Conservation (phyloP, 2,113 vertebrate genomes). For the Oreochromis tanganicae region DNA sequence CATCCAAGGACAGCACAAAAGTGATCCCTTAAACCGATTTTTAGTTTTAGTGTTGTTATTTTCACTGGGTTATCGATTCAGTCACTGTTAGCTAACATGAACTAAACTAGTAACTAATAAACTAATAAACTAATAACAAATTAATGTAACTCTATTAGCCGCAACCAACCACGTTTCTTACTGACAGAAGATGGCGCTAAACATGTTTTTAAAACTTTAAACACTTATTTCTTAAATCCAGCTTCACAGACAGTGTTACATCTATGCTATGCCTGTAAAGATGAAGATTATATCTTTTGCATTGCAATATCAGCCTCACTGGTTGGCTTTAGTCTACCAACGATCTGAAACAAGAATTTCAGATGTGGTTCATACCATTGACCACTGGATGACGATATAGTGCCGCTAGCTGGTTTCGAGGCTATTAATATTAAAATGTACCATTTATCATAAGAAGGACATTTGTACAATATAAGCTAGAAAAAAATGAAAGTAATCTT, state of each 20-base stretch:
- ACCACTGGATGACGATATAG: constrained; percentile 46
- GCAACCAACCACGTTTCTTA: background rate
- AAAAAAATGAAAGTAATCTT: background rate
- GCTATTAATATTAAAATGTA: background rate
- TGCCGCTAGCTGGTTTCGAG: background rate
- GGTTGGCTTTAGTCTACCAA: background rate
- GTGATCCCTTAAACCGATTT: no score
- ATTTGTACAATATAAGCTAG: background rate
- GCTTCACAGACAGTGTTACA: background rate
- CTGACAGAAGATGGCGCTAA: background rate
- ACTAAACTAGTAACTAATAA: no score
- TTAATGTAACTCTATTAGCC: no score
- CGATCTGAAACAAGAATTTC: background rate
- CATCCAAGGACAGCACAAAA: no score
- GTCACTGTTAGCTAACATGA: no score
- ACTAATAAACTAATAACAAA: no score
- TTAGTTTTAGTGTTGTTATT: no score
- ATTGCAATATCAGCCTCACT: background rate
- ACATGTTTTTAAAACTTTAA: background rate
- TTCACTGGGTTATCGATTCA: no score
- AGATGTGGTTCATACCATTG: background rate
- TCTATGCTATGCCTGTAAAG: background rate
- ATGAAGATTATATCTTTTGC: background rate
- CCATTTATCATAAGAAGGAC: background rate
- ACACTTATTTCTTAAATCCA: background rate